These are phyloP conservation scores for Gisinianus flammeolus DNA, from an alignment of 2,888 invertebrate genomes.

Conservation along the genomic window DNA sequence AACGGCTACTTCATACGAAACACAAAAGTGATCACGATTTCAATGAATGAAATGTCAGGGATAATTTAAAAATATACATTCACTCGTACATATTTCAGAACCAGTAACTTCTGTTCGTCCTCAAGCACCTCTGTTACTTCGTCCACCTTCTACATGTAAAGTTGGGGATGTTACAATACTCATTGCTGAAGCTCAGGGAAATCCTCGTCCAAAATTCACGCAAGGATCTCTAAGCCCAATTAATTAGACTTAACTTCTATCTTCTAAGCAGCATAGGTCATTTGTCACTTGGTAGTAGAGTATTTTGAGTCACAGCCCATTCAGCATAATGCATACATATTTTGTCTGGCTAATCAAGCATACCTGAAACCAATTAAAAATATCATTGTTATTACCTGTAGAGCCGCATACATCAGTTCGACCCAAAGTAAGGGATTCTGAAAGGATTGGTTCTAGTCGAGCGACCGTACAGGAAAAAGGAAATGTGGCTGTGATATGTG, in stretches of 20 bases:
- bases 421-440: constrained; percentile 59
- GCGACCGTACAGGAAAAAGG: constrained; percentile 44
- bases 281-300: too few species aligned
- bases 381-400: constrained; percentile 35
- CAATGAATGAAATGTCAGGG: too few species aligned
- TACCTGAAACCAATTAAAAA: neutral
- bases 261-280: too few species aligned
- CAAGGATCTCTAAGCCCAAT: too few species aligned
- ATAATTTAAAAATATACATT: neutral
- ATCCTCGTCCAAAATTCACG: constrained; percentile 37
- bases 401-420: constrained; percentile 59
- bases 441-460: constrained; percentile 59
- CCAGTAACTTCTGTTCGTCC: constrained; percentile 51
- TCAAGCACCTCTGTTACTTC: constrained; percentile 48
- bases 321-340: too few species aligned
- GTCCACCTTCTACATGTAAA: constrained; percentile 49
- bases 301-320: constrained; percentile 22
- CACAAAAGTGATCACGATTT: too few species aligned
- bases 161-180: constrained; percentile 51
- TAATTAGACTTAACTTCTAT: too few species aligned
- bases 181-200: constrained; percentile 60
- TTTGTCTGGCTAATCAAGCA: neutral
- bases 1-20: too few species aligned
- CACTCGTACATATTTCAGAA: constrained; percentile 33
- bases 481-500: constrained; percentile 69